Conservation (phyloP, 2,113 vertebrate species). For the Catharus minimus region DNA sequence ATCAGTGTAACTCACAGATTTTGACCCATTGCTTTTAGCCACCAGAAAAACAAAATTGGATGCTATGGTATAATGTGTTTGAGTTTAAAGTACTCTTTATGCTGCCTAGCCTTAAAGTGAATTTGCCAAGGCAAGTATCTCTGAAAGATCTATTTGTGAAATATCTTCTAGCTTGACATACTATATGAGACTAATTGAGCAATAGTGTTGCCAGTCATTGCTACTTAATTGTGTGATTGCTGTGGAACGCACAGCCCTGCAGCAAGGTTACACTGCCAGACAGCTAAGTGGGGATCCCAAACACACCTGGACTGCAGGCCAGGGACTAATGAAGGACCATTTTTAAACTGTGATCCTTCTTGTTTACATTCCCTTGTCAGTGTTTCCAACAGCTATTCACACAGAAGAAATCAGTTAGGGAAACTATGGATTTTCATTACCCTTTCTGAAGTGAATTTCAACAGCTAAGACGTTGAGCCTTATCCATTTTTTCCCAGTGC, state of each 20-base stretch:
- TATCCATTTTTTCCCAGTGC: neutral
- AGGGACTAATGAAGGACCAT: neutral
- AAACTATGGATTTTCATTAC: neutral
- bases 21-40: neutral
- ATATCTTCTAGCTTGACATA: neutral
- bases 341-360: neutral
- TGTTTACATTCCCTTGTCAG: neutral
- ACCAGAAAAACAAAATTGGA: neutral
- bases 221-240: neutral
- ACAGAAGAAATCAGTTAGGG: neutral
- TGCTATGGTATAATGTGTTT: neutral
- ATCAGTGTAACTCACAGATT: neutral
- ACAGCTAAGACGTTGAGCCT: neutral
- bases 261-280: neutral
- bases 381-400: neutral
- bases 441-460: neutral
- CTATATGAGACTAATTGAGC: constrained; percentile 33
- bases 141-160: constrained; percentile 24
- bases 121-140: neutral
- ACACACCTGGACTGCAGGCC: neutral
- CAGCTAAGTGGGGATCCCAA: neutral
- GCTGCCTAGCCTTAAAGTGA: neutral
- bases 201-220: constrained; percentile 24
- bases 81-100: neutral
- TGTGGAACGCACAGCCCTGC: neutral